Percentiles rank a stretch among this genome's conserved stretches.
These are phyloP conservation scores for Drosophila koepferae DNA, from an alignment of 2,888 invertebrate genomes.

Conservation along the genomic window DNA sequence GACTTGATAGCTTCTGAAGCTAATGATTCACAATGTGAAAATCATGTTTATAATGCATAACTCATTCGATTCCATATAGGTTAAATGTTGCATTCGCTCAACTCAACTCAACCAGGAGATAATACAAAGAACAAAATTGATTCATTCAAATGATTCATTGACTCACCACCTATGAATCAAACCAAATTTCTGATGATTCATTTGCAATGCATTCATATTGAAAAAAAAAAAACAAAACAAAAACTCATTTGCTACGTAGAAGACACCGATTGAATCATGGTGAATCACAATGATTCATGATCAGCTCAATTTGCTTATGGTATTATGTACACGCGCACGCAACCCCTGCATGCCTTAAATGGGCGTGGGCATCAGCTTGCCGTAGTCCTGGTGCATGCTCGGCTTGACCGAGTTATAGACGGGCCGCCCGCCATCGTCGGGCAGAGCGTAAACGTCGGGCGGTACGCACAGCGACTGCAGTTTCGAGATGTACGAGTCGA, in stretches of 20 bases:
- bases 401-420: slow-evolving; percentile 96
- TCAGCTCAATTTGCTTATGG: not conserved
- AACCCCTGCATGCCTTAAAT: too few relatives aligned
- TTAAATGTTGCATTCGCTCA: not conserved
- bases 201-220: not conserved
- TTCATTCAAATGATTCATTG: not conserved
- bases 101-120: not conserved
- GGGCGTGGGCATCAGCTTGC: slow-evolving; percentile 92
- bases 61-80: not conserved
- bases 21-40: not conserved
- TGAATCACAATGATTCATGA: slow-evolving; percentile 4
- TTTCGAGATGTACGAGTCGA: slow-evolving; percentile 96
- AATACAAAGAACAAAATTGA: not conserved
- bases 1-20: slow-evolving; percentile 4
- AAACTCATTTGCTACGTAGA: not conserved
- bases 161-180: not conserved
- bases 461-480: slow-evolving; percentile 95
- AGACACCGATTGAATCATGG: not conserved
- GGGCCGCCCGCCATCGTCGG: slow-evolving; percentile 92
- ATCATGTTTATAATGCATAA: not conserved
- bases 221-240: not conserved
- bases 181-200: not conserved
- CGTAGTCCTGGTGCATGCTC: slow-evolving; percentile 94
- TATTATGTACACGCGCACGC: slow-evolving; percentile 25
- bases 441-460: slow-evolving; percentile 91